phyloP scores from a whole-genome alignment of 1,140 invertebrate genomes.

The Drosophila takahashii region DNA sequence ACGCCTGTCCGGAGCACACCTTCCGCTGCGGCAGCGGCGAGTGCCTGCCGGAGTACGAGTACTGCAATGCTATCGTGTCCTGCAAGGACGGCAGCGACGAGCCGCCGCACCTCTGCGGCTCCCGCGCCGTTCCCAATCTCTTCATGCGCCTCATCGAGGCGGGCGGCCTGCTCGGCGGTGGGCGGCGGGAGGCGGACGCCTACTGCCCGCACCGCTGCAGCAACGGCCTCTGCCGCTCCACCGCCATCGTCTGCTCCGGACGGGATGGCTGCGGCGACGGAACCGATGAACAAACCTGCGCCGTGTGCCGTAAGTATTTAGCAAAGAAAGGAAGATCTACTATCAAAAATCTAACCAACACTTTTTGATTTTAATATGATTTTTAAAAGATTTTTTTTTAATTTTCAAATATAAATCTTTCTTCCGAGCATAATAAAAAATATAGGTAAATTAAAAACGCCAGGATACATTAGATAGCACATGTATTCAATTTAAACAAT shows the following conservation, averaged over 20 bases:
- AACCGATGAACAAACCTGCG: conserved; percentile 93
- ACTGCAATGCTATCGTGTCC: conserved; percentile 94
- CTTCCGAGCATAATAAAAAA: too few relatives aligned
- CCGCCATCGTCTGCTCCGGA: conserved; percentile 94
- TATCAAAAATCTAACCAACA: background rate
- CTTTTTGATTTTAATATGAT: too few relatives aligned
- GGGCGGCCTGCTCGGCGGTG: conserved; percentile 68
- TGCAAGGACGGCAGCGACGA: conserved; percentile 95
- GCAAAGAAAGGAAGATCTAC: background rate
- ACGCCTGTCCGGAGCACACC: conserved; percentile 90
- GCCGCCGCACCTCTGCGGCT: conserved; percentile 89
- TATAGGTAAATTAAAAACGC: too few relatives aligned
- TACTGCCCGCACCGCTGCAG: conserved; percentile 92
- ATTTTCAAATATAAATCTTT: too few relatives aligned
- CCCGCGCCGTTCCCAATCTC: conserved; percentile 81
- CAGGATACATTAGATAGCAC: too few relatives aligned
- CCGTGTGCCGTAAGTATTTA: conserved; percentile 93
- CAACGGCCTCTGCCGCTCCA: conserved; percentile 94
- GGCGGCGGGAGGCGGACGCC: conserved; percentile 63
- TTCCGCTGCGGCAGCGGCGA: conserved; percentile 93
- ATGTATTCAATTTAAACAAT: too few relatives aligned
- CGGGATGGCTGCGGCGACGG: conserved; percentile 95
- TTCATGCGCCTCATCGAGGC: conserved; percentile 77
- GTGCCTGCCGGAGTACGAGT: conserved; percentile 94
- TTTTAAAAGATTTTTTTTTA: too few relatives aligned